Evolutionary conservation across 92 coral and sea anemone species (phyloP), one percentile per base, ranked within the genome.

Genomic region (Scolanthus callimorphus): DNA sequence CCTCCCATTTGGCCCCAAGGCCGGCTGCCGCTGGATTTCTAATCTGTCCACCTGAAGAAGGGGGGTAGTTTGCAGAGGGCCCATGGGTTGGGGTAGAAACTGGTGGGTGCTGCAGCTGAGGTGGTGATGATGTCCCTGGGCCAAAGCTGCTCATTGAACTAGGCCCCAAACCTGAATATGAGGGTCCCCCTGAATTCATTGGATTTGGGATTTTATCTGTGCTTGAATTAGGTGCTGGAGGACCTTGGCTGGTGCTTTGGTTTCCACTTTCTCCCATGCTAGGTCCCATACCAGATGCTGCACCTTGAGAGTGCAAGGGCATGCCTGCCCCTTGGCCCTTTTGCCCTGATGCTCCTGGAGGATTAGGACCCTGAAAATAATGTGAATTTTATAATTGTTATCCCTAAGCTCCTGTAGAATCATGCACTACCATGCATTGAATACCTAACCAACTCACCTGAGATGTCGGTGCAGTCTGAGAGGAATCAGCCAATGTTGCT

Each of bases 401-500:
- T n/a, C n/a, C n/a, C n/a, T n/a, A n/a, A n/a, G n/a, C n/a, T n/a
- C n/a, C n/a, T n/a, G n/a, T n/a, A n/a, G n/a, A n/a, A n/a, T n/a
- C n/a, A n/a, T n/a, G n/a, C n/a, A n/a, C n/a, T n/a, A n/a, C n/a
- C n/a, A n/a, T n/a, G n/a, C n/a, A n/a, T n/a, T n/a, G n/a, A n/a
- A n/a, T n/a, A n/a, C n/a, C n/a, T n/a, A n/a, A n/a, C n/a, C 20
- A 6, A 2, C 11, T 10, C 57, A 68, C 75, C 75, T 68, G 75
- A 43, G 89, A 57, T 45, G 27, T 67, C 49, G 60, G 82, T 49
- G 51, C 64, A 39, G 85, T 81, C 63, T 94, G 99, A 24, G 79
- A 71, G 1, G 96, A 73, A 55, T 94, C 99, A 25, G 99, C 99
- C 55, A 94, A 71, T 11, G 87, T 94, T 20, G 99, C 99, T 22